Evolutionary conservation across 2,888 invertebrate genomes (phyloP).

Genomic region (Reticulitermes lucifugus): DNA sequence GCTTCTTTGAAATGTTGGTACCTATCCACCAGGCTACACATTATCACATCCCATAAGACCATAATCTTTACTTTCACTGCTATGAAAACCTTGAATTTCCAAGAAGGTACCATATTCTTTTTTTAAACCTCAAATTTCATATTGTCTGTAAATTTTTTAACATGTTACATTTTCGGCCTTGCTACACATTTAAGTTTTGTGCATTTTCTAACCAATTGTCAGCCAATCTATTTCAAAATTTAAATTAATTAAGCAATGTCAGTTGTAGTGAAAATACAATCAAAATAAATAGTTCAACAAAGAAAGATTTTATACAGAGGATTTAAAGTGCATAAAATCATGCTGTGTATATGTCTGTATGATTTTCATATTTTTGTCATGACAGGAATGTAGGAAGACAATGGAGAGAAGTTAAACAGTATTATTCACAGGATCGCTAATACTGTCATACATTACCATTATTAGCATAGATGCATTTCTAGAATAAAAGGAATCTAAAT

Average conservation of each 20-base stretch:
- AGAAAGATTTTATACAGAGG: slow-evolving; percentile 1
- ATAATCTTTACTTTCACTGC: too few relatives aligned
- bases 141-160: too few relatives aligned
- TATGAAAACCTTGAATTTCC: too few relatives aligned
- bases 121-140: too few relatives aligned
- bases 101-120: too few relatives aligned
- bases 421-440: background rate
- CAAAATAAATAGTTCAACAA: background rate
- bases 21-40: too few relatives aligned
- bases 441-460: slow-evolving; percentile 8
- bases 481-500: slow-evolving; percentile 19
- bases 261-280: background rate
- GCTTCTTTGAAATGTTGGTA: too few relatives aligned
- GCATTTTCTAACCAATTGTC: background rate
- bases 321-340: background rate
- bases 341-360: background rate
- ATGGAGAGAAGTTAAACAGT: background rate
- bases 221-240: slow-evolving; percentile 16
- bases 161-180: slow-evolving; percentile 22
- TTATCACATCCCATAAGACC: too few relatives aligned
- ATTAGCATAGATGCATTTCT: background rate
- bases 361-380: background rate
- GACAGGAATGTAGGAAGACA: background rate
- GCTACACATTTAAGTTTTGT: slow-evolving; percentile 1
- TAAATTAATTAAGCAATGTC: background rate